phyloP scores from a whole-genome alignment of 2,797 vertebrate species.

The Pelodytes ibericus region DNA sequence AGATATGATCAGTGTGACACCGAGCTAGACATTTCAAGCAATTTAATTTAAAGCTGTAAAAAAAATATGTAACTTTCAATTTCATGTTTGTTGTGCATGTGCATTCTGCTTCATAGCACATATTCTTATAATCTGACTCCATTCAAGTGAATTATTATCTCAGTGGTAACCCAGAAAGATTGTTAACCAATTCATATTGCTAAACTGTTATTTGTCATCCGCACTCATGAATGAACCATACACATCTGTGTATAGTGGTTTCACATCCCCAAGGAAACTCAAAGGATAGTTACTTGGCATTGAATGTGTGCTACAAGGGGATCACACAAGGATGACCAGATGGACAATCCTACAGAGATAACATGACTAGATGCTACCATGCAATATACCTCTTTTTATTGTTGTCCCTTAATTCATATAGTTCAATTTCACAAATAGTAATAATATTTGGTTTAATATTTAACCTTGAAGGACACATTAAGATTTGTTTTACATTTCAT shows the following conservation, averaged over 20 bases:
- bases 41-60: conserved; percentile 69
- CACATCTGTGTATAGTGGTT: conserved; percentile 52
- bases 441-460: too few relatives aligned
- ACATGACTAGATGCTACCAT: conserved; percentile 29
- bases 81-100: conserved; percentile 67
- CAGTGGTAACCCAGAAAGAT: conserved; percentile 56
- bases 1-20: conserved; percentile 70
- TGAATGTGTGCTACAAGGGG: background rate
- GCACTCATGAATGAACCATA: conserved; percentile 51
- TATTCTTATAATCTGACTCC: conserved; percentile 64
- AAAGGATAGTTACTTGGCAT: conserved; percentile 43
- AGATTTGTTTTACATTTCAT: too few relatives aligned
- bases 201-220: conserved; percentile 61
- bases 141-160: conserved; percentile 63
- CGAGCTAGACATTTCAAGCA: conserved; percentile 66
- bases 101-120: conserved; percentile 56
- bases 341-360: conserved; percentile 44
- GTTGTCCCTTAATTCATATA: conserved; percentile 11
- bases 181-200: conserved; percentile 58
- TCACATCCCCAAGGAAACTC: conserved; percentile 52
- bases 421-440: background rate
- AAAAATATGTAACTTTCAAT: conserved; percentile 59
- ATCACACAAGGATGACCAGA: conserved; percentile 54
- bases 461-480: too few relatives aligned
- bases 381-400: conserved; percentile 20